These are phyloP conservation scores for Leptinotarsa peninsularis DNA, from an alignment of 2,888 invertebrate species.

Conservation along the genomic window DNA sequence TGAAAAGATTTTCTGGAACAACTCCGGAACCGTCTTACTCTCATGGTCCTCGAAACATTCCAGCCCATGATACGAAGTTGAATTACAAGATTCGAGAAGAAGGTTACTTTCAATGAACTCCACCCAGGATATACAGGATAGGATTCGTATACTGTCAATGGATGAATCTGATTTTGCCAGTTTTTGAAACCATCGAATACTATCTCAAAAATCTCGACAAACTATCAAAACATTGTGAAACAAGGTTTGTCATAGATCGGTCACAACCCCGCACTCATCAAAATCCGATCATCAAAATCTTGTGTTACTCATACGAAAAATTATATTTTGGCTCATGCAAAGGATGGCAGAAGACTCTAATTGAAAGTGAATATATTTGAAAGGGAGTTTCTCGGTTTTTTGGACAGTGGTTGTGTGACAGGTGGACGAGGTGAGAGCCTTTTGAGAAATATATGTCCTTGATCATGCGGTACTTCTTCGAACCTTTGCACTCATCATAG, in stretches of 20 bases:
- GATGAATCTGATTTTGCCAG: background rate
- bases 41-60: no score
- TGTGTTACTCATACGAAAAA: background rate
- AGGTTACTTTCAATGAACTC: no score
- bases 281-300: background rate
- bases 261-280: background rate
- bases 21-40: no score
- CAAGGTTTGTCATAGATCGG: constrained; percentile 15
- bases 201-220: background rate
- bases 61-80: no score
- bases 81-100: no score
- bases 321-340: background rate
- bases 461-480: no score
- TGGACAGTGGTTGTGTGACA: no score
- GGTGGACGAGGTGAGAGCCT: no score
- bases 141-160: constrained; percentile 9
- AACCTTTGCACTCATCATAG: no score
- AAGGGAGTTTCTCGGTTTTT: no score
- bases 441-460: no score
- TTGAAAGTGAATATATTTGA: background rate
- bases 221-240: constrained; percentile 13
- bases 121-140: background rate
- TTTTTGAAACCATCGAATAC: background rate
- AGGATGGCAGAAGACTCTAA: background rate
- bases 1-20: no score